Evolutionary conservation across 1,140 invertebrate genomes (phyloP), one percentile per base, ranked within the genome.

Genomic region (Diorhabda elongata): DNA sequence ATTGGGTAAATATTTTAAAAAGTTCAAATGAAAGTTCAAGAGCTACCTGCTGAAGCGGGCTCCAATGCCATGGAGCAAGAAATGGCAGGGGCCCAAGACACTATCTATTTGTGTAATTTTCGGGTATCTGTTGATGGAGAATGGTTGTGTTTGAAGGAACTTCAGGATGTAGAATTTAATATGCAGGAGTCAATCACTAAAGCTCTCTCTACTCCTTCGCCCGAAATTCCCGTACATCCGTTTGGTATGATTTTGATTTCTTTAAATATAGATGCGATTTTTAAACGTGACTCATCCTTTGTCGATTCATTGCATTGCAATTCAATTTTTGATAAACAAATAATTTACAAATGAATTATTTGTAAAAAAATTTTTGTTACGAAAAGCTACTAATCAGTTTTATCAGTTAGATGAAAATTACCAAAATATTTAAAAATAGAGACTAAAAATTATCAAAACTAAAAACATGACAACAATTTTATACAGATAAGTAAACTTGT

Each of bases 51-150:
- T 41, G 61, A 68, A 57, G 74, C 75, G 41, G 68, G 66, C 45
- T 73, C 69, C 43, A 70, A 73, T 72, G 73, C 74, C 63, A 80
- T 85, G 75, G 84, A 86, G 57, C 84, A 87, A 76, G 90, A 92
- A 73, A 89, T 92, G 85, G 89, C 90, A 70, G 91, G 91, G 73
- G 94, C 94, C 45, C 93, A 96, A 83, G 95, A 98, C 82, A 98
- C 95, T 9, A 97, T 98, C 80, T 98, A 98, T 83, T 82, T 98
- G 79, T 98, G 96, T 84, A 98, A 98, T 82, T 98, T 98, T 82
- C 90, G 96, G 44, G 96, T 98, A 0, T 97, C 95, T 42, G 96
- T 98, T 6, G 95, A 98, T 78, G 96, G 96, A 44, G 96, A 98
- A 81, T 98, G 96, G 96, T 85, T 98, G n/a, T 98, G 96, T 81